Evolutionary conservation across 2,797 vertebrate species (phyloP).

Genomic region (Mormyrops attenuatus): DNA sequence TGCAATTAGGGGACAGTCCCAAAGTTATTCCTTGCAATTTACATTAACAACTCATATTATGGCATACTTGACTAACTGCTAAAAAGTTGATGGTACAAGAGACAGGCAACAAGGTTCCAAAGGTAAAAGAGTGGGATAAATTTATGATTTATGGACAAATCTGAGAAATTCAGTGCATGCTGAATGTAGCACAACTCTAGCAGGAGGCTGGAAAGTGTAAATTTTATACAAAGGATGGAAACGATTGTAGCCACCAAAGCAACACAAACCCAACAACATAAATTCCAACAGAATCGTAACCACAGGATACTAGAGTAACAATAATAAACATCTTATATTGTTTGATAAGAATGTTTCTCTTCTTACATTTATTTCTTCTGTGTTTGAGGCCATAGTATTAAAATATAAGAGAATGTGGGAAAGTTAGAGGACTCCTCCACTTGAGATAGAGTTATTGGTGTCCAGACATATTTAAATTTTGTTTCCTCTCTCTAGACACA

Average conservation of each 20-base stretch:
- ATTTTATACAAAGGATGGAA: not conserved
- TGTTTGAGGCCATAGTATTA: not conserved
- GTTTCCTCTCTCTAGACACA: not conserved
- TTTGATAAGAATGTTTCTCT: not conserved
- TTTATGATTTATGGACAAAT: not conserved
- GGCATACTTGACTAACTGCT: not conserved
- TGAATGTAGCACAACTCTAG: not conserved
- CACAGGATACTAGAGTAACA: not conserved
- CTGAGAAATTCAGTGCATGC: not conserved
- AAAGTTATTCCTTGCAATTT: not conserved
- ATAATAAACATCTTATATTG: not conserved
- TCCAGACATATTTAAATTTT: not conserved
- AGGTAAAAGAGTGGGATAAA: not conserved
- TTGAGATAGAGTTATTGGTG: not conserved
- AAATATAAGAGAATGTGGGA: not conserved
- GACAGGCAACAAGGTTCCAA: not conserved
- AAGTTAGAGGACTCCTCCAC: not conserved
- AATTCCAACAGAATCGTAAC: not conserved
- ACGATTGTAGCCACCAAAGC: not conserved
- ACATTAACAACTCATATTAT: not conserved
- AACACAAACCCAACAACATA: not conserved
- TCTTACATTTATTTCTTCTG: not conserved
- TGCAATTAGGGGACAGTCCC: not conserved
- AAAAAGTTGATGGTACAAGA: not conserved
- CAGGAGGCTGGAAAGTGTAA: not conserved